Conservation (phyloP, 2,113 vertebrate species). For the Chlamydotis undulata region DNA sequence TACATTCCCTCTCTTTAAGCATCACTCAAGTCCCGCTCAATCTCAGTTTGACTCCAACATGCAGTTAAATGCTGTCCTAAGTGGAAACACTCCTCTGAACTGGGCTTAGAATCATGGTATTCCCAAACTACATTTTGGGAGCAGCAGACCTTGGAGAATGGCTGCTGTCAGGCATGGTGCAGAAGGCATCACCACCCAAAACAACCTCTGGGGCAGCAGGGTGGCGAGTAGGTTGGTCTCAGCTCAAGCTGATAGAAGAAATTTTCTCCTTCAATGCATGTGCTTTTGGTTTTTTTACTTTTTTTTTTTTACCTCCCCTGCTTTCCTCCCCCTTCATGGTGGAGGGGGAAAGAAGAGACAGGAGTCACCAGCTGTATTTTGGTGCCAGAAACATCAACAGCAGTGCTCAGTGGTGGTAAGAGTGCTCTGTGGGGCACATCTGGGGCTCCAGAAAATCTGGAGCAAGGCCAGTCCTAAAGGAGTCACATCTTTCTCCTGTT, state of each 20-base stretch:
- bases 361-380: neutral
- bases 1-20: neutral
- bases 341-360: neutral
- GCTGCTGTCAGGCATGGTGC: neutral
- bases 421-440: neutral
- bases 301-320: rapidly evolving
- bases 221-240: neutral
- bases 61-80: neutral
- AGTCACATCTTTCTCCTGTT: neutral
- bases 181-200: neutral
- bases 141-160: neutral
- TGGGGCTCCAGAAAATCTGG: constrained; percentile 28
- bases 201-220: neutral
- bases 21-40: neutral
- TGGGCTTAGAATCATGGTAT: neutral
- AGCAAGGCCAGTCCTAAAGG: neutral
- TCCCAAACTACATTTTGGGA: neutral
- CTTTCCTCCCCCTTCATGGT: neutral
- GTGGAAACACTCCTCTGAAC: neutral
- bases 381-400: constrained; percentile 4
- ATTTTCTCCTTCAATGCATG: neutral
- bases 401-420: neutral
- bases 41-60: neutral
- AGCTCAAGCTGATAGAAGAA: neutral
- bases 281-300: neutral